These are phyloP conservation scores for Megastigmus dorsalis DNA, from an alignment of 2,888 invertebrate species.

Conservation along the genomic window DNA sequence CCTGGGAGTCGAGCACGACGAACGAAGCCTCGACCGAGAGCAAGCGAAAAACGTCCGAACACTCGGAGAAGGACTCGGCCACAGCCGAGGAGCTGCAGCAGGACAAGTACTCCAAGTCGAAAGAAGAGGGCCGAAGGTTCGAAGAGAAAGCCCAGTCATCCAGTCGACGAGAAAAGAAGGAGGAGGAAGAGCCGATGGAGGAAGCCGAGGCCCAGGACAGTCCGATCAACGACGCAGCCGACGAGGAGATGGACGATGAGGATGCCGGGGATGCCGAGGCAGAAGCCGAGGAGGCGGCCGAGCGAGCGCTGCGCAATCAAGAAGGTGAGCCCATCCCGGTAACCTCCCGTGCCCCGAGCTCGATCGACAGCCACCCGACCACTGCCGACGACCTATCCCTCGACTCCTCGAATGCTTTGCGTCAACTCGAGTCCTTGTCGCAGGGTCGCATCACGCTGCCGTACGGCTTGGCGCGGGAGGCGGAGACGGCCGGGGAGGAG, in stretches of 20 bases:
- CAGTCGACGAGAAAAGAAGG: slow-evolving; percentile 51
- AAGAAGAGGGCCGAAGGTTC: slow-evolving; percentile 54
- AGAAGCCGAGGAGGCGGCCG: slow-evolving; percentile 59
- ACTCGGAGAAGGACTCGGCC: slow-evolving; percentile 30
- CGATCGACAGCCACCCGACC: slow-evolving; percentile 68
- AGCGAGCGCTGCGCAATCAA: slow-evolving; percentile 63
- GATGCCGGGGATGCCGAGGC: slow-evolving; percentile 58
- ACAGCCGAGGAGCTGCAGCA: slow-evolving; percentile 53
- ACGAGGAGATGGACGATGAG: slow-evolving; percentile 67
- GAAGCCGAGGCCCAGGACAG: slow-evolving; percentile 60
- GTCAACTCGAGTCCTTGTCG: slow-evolving; percentile 86
- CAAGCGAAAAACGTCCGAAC: slow-evolving; percentile 35
- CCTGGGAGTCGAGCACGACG: slow-evolving; percentile 23
- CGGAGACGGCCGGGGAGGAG: slow-evolving; percentile 46
- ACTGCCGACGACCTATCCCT: slow-evolving; percentile 77
- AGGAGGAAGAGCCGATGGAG: slow-evolving; percentile 54
- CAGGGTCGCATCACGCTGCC: slow-evolving; percentile 80
- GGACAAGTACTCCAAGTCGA: slow-evolving; percentile 36
- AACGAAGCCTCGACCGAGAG: slow-evolving; percentile 41
- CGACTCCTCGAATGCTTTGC: slow-evolving; percentile 80
- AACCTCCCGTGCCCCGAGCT: slow-evolving; percentile 75
- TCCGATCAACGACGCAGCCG: slow-evolving; percentile 61
- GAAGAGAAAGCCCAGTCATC: slow-evolving; percentile 22
- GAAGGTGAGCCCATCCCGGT: slow-evolving; percentile 69
- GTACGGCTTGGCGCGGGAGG: slow-evolving; percentile 63